phyloP scores from a whole-genome alignment of 1,140 invertebrate genomes.

The Dufourea novaeangliae region DNA sequence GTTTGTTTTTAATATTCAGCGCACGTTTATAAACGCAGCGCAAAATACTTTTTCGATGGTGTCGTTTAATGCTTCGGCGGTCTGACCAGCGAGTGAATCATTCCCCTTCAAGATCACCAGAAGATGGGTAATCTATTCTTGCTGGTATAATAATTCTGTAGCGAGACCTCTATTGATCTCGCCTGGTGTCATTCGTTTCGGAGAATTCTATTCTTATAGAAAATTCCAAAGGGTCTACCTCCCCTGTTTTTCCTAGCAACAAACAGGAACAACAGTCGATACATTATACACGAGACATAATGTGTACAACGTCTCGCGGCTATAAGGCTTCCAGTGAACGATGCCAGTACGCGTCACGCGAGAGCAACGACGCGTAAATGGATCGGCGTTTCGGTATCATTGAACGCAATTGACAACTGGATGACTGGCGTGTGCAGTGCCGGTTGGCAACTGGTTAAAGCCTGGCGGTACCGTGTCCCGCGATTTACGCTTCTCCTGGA shows the following conservation, averaged over 20 bases:
- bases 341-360: background rate
- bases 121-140: no score
- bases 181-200: background rate
- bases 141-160: background rate
- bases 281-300: no score
- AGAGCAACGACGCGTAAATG: slow-evolving; percentile 46
- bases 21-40: no score
- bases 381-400: slow-evolving; percentile 59
- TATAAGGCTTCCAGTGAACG: no score
- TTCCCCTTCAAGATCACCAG: no score
- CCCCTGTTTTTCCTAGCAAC: background rate
- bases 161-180: background rate
- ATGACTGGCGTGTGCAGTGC: slow-evolving; percentile 48
- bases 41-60: no score
- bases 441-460: slow-evolving; percentile 67
- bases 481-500: slow-evolving; percentile 20
- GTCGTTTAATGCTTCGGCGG: no score
- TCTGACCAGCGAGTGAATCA: no score
- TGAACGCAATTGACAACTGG: slow-evolving; percentile 66
- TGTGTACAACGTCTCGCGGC: no score
- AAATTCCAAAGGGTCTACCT: background rate
- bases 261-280: background rate
- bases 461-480: slow-evolving; percentile 55
- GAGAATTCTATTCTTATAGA: background rate
- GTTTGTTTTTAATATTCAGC: no score